Evolutionary conservation across 2,113 vertebrate genomes (phyloP), one percentile per base, ranked within the genome.

Genomic region (Vulpes vulpes): DNA sequence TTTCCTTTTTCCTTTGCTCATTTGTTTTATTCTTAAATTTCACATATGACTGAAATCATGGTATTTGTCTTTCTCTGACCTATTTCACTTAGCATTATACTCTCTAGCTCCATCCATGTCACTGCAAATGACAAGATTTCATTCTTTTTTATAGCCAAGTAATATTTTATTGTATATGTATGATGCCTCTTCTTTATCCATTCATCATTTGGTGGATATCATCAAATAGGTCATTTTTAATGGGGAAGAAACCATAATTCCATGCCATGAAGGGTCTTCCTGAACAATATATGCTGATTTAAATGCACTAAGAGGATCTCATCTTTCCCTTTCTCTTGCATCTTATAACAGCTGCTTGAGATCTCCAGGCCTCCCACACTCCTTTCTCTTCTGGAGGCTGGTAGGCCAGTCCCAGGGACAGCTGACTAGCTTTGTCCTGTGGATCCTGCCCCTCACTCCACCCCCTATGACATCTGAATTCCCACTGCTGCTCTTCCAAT

Each of bases 401-500:
- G 3, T 0, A 43, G 73, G 53, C 43, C 32, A 16, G 12, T 30
- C 55, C 27, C 35, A 22, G 43, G 10, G 43, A 51, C 19, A 10
- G 35, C 35, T 19, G 23, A 11, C 64, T 20, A 3, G 0, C 15
- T 15, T 16, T n/a, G n/a, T 60, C 73, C 80, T 59, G 1, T 1
- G 16, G 55, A 20, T 20, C 25, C 16, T 25, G 12, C 25, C 60
- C 49, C 49, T 79, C 43, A 43, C 43, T 6, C 43, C n/a, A 11
- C 11, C 10, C 49, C 60, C 17, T 5, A 2, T 1, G 1, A 22
- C 17, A 25, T 14, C 80, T 59, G 2, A 0, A 5, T 38, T 2
- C 73, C 55, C 62, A 2, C 53, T 9, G 9, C 38, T 30, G 16
- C 79, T 62, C 2, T 57, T 53, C 27, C 4, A 10, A 38, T 1